These are phyloP conservation scores for Dromiciops gliroides DNA, from an alignment of 2,113 vertebrate genomes.

Conservation along the genomic window DNA sequence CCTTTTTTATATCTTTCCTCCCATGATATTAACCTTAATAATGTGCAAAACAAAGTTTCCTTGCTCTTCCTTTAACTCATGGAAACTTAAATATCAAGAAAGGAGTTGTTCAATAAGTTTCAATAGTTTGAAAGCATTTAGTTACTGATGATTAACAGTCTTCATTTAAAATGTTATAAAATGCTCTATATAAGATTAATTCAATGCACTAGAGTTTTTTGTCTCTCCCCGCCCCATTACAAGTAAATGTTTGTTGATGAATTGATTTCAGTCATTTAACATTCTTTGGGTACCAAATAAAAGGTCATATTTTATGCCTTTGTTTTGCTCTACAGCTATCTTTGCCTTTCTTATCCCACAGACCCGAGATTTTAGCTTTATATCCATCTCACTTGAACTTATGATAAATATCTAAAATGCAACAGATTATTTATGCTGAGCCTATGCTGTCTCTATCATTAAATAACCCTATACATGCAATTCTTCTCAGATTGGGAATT, in stretches of 20 bases:
- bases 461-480: not conserved
- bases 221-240: not conserved
- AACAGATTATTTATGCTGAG: not conserved
- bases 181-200: not conserved
- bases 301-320: not conserved
- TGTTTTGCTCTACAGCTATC: not conserved
- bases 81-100: not conserved
- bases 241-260: not conserved
- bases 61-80: not conserved
- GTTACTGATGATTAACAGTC: not conserved
- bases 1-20: not conserved
- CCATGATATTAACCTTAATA: not conserved
- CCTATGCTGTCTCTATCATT: not conserved
- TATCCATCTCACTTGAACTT: not conserved
- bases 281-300: not conserved
- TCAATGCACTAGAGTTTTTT: not conserved
- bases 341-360: not conserved
- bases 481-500: not conserved
- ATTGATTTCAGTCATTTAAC: not conserved
- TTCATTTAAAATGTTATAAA: not conserved
- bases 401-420: not conserved
- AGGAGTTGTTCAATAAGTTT: not conserved
- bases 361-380: not conserved
- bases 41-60: not conserved
- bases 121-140: not conserved